phyloP scores from a whole-genome alignment of 2,888 invertebrate species.

The Andrena trimmerana region DNA sequence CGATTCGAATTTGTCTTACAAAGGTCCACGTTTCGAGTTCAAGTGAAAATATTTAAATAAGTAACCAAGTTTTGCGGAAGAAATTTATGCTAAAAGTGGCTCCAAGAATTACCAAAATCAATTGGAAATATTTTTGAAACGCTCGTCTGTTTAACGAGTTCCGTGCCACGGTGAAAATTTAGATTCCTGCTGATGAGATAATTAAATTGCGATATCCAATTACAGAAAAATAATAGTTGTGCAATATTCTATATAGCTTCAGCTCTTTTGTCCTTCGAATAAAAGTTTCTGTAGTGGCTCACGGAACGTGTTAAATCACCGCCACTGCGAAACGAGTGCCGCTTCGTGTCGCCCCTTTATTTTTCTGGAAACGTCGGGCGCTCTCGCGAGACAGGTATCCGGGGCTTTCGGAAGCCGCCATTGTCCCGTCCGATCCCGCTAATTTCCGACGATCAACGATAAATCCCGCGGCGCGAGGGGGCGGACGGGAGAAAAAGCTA shows the following conservation, averaged over 20 bases:
- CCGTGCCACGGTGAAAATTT: too few relatives aligned
- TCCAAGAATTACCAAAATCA: too few relatives aligned
- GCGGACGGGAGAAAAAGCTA: slow-evolving; percentile 16
- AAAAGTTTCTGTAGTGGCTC: not conserved
- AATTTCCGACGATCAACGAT: slow-evolving; percentile 43
- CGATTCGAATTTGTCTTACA: slow-evolving; percentile 19
- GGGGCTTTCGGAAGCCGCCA: slow-evolving; percentile 1
- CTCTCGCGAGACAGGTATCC: slow-evolving; percentile 3
- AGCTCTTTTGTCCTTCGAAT: not conserved
- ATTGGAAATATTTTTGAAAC: too few relatives aligned
- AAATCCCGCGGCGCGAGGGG: slow-evolving; percentile 25
- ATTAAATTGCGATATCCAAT: too few relatives aligned
- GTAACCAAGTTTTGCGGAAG: not conserved
- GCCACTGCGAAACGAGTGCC: not conserved
- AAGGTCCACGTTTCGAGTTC: not conserved
- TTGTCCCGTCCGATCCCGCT: slow-evolving; percentile 43
- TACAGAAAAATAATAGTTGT: not conserved
- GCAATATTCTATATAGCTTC: not conserved
- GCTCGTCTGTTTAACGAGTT: too few relatives aligned
- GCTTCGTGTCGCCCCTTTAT: not conserved
- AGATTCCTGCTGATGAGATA: too few relatives aligned
- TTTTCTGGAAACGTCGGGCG: not conserved
- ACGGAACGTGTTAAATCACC: not conserved
- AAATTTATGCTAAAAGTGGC: too few relatives aligned
- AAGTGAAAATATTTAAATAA: not conserved